phyloP scores from a whole-genome alignment of 2,113 vertebrate genomes.

The Nycticryphes semicollaris region DNA sequence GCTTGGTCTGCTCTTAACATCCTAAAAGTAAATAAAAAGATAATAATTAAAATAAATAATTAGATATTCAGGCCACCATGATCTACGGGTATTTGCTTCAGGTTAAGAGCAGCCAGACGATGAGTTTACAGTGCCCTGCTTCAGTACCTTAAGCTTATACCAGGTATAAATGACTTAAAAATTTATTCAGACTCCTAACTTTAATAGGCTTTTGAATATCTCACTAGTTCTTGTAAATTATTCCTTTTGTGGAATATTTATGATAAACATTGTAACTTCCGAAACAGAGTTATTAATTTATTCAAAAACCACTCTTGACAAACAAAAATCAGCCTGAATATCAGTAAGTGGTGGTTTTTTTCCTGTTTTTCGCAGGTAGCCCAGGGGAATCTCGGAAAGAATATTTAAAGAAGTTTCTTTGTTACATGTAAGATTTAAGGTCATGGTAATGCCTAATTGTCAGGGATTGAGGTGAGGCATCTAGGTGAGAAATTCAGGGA shows the following conservation, averaged over 20 bases:
- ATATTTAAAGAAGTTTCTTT: neutral
- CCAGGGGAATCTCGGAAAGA: neutral
- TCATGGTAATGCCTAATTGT: neutral
- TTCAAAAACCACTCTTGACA: neutral
- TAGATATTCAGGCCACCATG: neutral
- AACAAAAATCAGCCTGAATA: neutral
- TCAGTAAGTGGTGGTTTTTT: neutral
- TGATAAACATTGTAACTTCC: neutral
- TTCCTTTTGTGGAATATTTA: neutral
- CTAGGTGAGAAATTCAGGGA: neutral
- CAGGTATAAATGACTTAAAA: neutral
- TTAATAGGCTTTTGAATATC: neutral
- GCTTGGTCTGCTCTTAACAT: neutral
- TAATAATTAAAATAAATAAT: neutral
- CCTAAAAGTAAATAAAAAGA: neutral
- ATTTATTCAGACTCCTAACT: neutral
- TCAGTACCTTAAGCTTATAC: neutral
- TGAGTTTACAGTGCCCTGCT: neutral
- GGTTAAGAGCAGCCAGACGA: neutral
- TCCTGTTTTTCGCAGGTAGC: neutral
- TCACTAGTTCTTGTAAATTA: neutral
- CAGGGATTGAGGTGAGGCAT: neutral
- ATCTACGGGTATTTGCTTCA: neutral
- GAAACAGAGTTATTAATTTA: neutral
- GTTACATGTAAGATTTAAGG: neutral